Evolutionary conservation across 2,113 vertebrate species (phyloP), one percentile per base, ranked within the genome.

Genomic region (Paedocypris sp.): DNA sequence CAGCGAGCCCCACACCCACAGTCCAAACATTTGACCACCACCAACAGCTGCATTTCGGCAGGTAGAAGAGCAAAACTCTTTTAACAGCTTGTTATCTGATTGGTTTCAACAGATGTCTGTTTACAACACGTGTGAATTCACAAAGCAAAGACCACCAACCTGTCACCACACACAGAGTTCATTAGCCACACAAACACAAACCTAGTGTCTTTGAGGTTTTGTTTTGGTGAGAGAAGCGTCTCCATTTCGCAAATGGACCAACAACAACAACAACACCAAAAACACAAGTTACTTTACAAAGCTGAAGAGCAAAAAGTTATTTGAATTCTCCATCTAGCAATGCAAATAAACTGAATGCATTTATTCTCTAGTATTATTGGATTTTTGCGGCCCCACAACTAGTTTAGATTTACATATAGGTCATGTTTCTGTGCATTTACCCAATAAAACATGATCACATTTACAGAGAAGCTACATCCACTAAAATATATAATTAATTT

Each of bases 51-150:
- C 28, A 33, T 22, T 41, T 35, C 9, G 46, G 7, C 10, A 33
- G 6, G 26, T 13, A 56, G 35, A 41, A 28, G 22, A 41, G 13
- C 59, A 61, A 20, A 19, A 45, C 28, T 18, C 33, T 29, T 16
- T 35, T 3, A 20, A 29, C 35, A 41, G 33, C 19, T 36, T 49
- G 33, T 50, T 20, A 50, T 50, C 35, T 61, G 46, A 8, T 26
- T 50, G 47, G 16, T 28, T 61, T 50, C 41, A 61, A 41, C 59
- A 61, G 59, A 33, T 61, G 59, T 41, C 23, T 20, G 45, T 61
- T 50, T 61, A 50, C 23, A 39, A 23, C 25, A 29, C 46, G 18
- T 8, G 9, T 35, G n/a, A 56, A 41, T 41, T 56, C 5, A n/a
- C 35, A 41, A 41, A 2, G 5, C 15, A 41, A 56, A 39, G 35